Conservation (phyloP, 1,140 invertebrate species). For the Zaprionus africanus region DNA sequence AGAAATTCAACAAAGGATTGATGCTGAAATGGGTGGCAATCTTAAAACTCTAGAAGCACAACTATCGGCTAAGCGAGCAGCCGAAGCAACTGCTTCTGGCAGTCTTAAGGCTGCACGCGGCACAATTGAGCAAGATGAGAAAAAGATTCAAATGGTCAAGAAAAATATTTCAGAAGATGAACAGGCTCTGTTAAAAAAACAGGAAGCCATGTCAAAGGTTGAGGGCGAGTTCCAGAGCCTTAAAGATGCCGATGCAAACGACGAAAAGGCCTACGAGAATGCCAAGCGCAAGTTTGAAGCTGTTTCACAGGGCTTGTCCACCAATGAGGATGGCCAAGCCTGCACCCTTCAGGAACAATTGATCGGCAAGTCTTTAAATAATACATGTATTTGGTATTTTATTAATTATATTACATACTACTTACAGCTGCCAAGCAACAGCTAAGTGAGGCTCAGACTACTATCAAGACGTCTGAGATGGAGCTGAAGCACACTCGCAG, state of each 20-base stretch:
- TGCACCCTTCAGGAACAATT: conserved; percentile 96
- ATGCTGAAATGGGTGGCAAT: conserved; percentile 88
- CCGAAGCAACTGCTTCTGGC: conserved; percentile 88
- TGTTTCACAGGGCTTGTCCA: conserved; percentile 92
- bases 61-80: conserved; percentile 88
- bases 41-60: conserved; percentile 88
- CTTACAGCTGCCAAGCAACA: conserved; percentile 89
- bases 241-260: conserved; percentile 88
- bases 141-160: conserved; percentile 88
- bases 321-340: conserved; percentile 91
- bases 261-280: conserved; percentile 88
- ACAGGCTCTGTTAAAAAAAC: conserved; percentile 87
- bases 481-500: conserved; percentile 89
- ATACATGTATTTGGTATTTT: not conserved
- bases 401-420: not conserved
- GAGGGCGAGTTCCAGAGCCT: conserved; percentile 89
- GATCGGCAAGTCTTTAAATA: conserved; percentile 87
- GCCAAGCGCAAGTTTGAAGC: conserved; percentile 94
- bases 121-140: conserved; percentile 89
- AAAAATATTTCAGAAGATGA: conserved; percentile 90
- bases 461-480: conserved; percentile 92
- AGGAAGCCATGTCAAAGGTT: conserved; percentile 88
- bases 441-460: conserved; percentile 91
- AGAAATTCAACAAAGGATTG: conserved; percentile 86
- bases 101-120: conserved; percentile 89